A percentile compares a stretch with the other conserved stretches of the same genome.
Conservation (phyloP, 2,888 invertebrate genomes). For the Sinopyrophorus schimmeli region DNA sequence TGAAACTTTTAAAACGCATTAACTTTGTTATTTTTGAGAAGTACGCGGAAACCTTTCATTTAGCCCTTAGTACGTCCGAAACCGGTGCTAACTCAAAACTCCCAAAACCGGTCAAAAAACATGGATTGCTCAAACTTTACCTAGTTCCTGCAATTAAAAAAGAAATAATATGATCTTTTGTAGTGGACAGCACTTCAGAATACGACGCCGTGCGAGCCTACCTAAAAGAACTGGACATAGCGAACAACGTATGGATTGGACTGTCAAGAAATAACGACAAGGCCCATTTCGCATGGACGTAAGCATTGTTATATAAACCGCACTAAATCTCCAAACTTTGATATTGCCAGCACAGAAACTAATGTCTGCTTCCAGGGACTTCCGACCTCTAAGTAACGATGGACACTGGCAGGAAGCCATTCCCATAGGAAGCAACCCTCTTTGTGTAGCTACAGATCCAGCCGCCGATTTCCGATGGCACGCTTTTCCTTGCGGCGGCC, state of each 20-base stretch:
- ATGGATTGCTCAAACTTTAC: no score
- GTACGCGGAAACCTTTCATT: no score
- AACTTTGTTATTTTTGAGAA: no score
- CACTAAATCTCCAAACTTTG: conserved; percentile 1
- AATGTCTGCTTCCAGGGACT: conserved; percentile 56
- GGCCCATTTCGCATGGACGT: conserved; percentile 78
- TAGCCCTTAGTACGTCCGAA: no score
- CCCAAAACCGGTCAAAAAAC: no score
- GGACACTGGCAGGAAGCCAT: conserved; percentile 75
- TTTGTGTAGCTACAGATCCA: conserved; percentile 77
- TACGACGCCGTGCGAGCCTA: conserved; percentile 78
- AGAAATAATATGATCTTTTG: conserved; percentile 48
- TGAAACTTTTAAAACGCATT: no score
- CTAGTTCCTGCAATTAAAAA: no score
- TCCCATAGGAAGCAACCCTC: conserved; percentile 63
- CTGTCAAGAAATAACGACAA: conserved; percentile 72
- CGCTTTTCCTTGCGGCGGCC: conserved; percentile 73
- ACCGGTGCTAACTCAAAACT: no score
- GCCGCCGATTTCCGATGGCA: conserved; percentile 79
- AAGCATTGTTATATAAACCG: conserved; percentile 48
- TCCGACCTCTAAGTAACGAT: conserved; percentile 63
- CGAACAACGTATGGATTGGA: conserved; percentile 78
- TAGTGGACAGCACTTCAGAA: conserved; percentile 77
- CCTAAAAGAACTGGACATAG: conserved; percentile 75
- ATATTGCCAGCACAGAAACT: no score